A percentile compares a stretch with the other conserved stretches of the same genome.
phyloP scores from a whole-genome alignment of 2,113 vertebrate species.

The Eleginops maclovinus region DNA sequence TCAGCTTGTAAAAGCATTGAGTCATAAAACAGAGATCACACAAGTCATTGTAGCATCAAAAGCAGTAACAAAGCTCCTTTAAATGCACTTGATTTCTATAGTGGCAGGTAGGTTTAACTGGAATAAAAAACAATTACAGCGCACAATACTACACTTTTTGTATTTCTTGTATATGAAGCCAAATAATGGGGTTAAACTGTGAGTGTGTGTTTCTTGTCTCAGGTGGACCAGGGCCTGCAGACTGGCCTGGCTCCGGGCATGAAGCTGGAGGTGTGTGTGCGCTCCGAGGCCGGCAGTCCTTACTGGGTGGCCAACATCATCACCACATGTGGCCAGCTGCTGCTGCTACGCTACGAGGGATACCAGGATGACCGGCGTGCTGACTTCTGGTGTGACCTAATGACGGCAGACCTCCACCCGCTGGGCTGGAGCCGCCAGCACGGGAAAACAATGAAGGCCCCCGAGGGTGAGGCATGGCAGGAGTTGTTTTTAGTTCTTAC shows the following conservation, averaged over 20 bases:
- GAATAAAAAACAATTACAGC: background rate
- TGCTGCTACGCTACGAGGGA: constrained; percentile 94
- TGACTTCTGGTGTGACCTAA: constrained; percentile 98
- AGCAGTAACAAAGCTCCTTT: background rate
- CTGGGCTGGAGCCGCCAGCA: constrained; percentile 96
- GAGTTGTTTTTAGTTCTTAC: background rate
- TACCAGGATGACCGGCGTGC: constrained; percentile 94
- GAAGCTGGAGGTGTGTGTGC: constrained; percentile 94
- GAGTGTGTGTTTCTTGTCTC: background rate
- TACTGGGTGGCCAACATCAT: constrained; percentile 98
- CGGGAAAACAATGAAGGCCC: constrained; percentile 90
- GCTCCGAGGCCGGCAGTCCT: constrained; percentile 86
- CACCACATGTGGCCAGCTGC: constrained; percentile 95
- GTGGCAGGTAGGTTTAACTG: background rate
- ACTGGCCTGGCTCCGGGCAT: constrained; percentile 96
- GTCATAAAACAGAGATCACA: background rate
- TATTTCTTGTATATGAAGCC: background rate
- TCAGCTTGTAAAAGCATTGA: background rate
- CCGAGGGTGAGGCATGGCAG: constrained; percentile 88
- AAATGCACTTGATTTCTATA: background rate
- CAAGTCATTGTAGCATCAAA: background rate
- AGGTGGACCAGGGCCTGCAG: constrained; percentile 96
- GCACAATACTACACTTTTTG: background rate
- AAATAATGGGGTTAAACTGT: background rate
- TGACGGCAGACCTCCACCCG: constrained; percentile 93